Evolutionary conservation across 2,797 vertebrate genomes (phyloP), one percentile per base, ranked within the genome.

Genomic region (Enteromius thamalakanensis): DNA sequence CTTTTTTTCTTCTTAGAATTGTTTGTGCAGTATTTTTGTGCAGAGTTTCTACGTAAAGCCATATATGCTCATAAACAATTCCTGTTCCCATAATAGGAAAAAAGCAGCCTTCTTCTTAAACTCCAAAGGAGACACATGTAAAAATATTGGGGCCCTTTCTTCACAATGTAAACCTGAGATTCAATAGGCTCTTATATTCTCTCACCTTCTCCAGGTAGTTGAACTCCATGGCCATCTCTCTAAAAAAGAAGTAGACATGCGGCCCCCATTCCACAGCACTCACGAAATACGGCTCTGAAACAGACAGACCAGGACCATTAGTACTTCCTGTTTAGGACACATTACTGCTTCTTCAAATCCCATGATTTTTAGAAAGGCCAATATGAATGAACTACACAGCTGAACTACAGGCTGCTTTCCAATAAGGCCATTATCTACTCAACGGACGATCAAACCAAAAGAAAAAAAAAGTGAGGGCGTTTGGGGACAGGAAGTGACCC

Each of bases 231-330:
- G 97, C 98, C 1, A 98, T 98, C 92, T 99, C 98, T 77, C 97
- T 92, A 94, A 99, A 98, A 94, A 99, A 98, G 94, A 99, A 98
- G 91, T 99, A 99, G 88, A 99, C 95, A 75, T 99, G 97, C 80
- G 95, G 94, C 74, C 94, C 96, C 96, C 97, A 99, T 83, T 98
- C 97, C 89, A 99, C 97, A 0, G 97, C 95, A 0, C 96, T 98
- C 87, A 99, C 95, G 0, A 99, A 99, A 87, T 96, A 98, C 0
- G 97, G 98, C 91, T 99, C 97, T 99, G 87, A 19, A 53, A 87
- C 32, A 86, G 60, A 84, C 5, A 6, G 2, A 51, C 1, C 2
- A 12, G 17, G 7, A 40, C 5, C 26, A 23, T 83, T 40, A 76
- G 34, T 58, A 49, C 17, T 77, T 70, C 26, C 26, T 62, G 17